Evolutionary conservation across 2,113 vertebrate genomes (phyloP).

Genomic region (Phrynocephalus versicolor): DNA sequence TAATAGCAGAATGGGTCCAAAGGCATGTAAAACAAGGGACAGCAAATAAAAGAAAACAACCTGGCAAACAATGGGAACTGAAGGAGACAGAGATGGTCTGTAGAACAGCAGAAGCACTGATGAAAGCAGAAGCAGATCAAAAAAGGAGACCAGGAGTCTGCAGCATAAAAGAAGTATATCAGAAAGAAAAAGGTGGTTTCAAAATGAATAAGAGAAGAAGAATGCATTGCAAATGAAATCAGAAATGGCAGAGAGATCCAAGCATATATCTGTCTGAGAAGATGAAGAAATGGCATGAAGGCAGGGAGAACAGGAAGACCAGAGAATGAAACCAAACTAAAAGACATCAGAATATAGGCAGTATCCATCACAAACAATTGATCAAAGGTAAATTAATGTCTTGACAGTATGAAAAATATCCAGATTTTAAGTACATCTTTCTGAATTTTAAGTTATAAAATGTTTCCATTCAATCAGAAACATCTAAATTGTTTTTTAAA

Average conservation of each 20-base stretch:
- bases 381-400: not conserved
- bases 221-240: not conserved
- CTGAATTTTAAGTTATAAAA: not conserved
- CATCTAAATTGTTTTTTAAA: not conserved
- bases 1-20: conserved; percentile 5
- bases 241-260: not conserved
- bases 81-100: not conserved
- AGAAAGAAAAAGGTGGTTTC: not conserved
- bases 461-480: not conserved
- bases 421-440: not conserved
- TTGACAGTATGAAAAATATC: not conserved
- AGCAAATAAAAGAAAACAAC: not conserved
- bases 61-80: not conserved
- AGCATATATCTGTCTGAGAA: not conserved
- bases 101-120: not conserved
- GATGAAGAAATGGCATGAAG: not conserved
- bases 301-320: not conserved
- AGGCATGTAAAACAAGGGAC: not conserved
- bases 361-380: conserved; percentile 39
- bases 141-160: not conserved
- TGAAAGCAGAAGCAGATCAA: conserved; percentile 39
- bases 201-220: not conserved
- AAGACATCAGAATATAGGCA: not conserved
- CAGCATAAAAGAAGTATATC: conserved; percentile 7
- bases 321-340: not conserved